A percentile compares a stretch with the other conserved stretches of the same genome.
These are phyloP conservation scores for Lathronympha strigana DNA, from an alignment of 2,888 invertebrate genomes.

Conservation along the genomic window DNA sequence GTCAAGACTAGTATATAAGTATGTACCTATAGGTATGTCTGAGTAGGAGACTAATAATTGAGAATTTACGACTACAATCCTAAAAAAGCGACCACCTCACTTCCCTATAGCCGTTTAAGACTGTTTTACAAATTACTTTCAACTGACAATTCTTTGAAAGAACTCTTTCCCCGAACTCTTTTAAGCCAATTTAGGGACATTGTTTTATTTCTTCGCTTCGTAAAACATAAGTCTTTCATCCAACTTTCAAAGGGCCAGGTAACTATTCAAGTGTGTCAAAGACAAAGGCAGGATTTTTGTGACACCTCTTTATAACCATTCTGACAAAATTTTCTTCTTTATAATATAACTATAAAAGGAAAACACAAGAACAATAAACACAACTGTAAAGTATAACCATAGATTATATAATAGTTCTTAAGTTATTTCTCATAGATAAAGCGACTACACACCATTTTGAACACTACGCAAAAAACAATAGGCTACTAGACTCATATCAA, in stretches of 20 bases:
- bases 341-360: not conserved
- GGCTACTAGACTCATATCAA: too few species aligned
- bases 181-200: constrained; percentile 38
- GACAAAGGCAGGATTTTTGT: constrained; percentile 27
- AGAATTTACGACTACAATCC: too few species aligned
- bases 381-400: too few species aligned
- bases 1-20: too few species aligned
- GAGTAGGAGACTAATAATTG: not conserved
- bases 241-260: constrained; percentile 22
- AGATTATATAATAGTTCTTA: too few species aligned
- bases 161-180: constrained; percentile 21
- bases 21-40: too few species aligned
- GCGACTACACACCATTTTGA: too few species aligned
- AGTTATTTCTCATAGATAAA: too few species aligned
- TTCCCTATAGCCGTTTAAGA: not conserved
- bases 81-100: not conserved
- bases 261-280: constrained; percentile 38
- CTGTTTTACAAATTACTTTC: constrained; percentile 10
- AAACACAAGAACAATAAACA: too few species aligned
- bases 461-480: too few species aligned
- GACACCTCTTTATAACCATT: constrained; percentile 24
- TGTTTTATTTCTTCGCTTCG: constrained; percentile 29
- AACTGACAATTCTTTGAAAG: constrained; percentile 5
- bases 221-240: constrained; percentile 36
- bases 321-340: not conserved